These are phyloP conservation scores for Protonemura montana DNA, from an alignment of 2,888 invertebrate genomes.

Conservation along the genomic window DNA sequence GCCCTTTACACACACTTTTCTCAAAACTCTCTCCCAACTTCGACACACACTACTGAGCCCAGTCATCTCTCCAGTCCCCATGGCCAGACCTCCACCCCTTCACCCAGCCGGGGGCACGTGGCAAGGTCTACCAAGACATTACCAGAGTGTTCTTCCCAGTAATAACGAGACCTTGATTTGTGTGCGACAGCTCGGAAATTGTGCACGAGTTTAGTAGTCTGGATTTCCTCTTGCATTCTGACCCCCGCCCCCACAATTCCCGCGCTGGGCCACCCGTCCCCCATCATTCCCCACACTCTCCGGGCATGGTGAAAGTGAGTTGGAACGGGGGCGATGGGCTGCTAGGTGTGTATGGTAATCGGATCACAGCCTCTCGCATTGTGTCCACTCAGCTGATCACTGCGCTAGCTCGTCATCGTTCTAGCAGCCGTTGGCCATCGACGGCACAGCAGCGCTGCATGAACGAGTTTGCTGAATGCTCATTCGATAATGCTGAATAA, in stretches of 20 bases:
- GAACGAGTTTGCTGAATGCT: not conserved
- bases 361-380: not conserved
- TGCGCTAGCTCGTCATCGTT: not conserved
- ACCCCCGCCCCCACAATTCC: not conserved
- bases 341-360: not conserved
- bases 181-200: constrained; percentile 42
- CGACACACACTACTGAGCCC: not conserved
- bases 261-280: not conserved
- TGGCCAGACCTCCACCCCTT: not conserved
- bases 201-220: constrained; percentile 35
- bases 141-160: constrained; percentile 21
- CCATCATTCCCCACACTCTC: not conserved
- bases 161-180: constrained; percentile 41
- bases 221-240: constrained; percentile 37
- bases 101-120: not conserved
- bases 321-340: not conserved
- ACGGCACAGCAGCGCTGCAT: not conserved
- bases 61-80: not conserved
- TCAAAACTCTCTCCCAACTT: too few relatives aligned
- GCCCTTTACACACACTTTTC: too few relatives aligned
- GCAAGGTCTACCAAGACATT: not conserved
- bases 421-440: not conserved
- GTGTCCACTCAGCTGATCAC: not conserved
- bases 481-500: not conserved
- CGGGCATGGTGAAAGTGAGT: not conserved